Evolutionary conservation across 2,797 vertebrate species (phyloP).

Genomic region (Anableps anableps): DNA sequence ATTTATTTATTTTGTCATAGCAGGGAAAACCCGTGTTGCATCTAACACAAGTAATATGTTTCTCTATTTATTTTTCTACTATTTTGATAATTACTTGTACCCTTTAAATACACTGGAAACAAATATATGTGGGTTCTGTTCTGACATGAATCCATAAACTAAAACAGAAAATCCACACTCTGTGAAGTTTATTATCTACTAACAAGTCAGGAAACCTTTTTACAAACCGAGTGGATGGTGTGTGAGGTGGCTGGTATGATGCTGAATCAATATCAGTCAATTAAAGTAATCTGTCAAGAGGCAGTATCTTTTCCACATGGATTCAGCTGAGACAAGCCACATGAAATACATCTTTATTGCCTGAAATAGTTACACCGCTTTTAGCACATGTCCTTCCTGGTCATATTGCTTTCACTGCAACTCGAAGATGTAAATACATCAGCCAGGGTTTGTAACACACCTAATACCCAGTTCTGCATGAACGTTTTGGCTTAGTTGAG

Average conservation of each 20-base stretch:
- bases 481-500: not conserved
- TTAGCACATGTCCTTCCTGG: not conserved
- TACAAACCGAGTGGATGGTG: conserved; percentile 1
- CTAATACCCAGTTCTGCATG: not conserved
- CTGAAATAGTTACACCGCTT: not conserved
- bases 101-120: not conserved
- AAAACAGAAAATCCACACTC: conserved; percentile 17
- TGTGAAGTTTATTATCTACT: conserved; percentile 4
- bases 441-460: not conserved
- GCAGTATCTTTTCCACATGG: conserved; percentile 12
- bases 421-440: not conserved
- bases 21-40: not conserved
- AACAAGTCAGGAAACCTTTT: conserved; percentile 15
- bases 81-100: not conserved
- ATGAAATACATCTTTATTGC: conserved; percentile 9
- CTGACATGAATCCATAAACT: not conserved
- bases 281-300: conserved; percentile 32
- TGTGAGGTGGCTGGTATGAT: conserved; percentile 11
- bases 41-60: not conserved
- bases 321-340: conserved; percentile 1
- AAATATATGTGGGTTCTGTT: not conserved
- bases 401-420: not conserved
- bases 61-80: not conserved
- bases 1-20: no score
- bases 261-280: conserved; percentile 25